Evolutionary conservation across 2,888 invertebrate genomes (phyloP).

Genomic region (Troides helena): DNA sequence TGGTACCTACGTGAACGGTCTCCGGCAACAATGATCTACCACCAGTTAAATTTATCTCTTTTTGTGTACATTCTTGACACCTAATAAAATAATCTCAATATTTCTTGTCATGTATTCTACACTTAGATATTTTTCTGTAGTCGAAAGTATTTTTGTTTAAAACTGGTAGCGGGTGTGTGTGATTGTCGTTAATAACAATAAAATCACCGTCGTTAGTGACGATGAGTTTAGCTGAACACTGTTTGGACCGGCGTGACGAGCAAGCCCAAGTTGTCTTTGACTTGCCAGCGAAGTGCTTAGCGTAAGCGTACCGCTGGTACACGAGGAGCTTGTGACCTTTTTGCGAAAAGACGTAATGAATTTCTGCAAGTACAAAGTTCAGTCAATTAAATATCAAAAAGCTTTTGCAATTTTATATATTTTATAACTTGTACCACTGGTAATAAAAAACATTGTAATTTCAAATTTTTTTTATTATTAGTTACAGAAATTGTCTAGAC

Average conservation of each 20-base stretch:
- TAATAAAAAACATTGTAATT: background rate
- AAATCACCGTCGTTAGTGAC: constrained; percentile 50
- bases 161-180: constrained; percentile 60
- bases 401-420: background rate
- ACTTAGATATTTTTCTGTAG: background rate
- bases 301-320: constrained; percentile 59
- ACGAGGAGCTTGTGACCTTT: constrained; percentile 60
- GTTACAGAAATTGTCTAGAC: background rate
- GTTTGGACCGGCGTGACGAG: constrained; percentile 63
- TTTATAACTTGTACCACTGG: background rate
- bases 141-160: constrained; percentile 43
- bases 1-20: no score
- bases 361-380: constrained; percentile 50
- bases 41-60: no score
- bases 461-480: background rate
- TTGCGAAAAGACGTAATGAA: constrained; percentile 64
- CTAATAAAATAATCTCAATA: background rate
- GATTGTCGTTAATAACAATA: constrained; percentile 45
- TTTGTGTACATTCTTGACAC: background rate
- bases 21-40: no score
- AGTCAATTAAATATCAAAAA: background rate
- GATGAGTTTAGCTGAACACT: constrained; percentile 58
- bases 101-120: background rate
- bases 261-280: constrained; percentile 57
- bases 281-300: constrained; percentile 54